Conservation (phyloP, 2,888 invertebrate species). For the Neoaliturus tenellus region DNA sequence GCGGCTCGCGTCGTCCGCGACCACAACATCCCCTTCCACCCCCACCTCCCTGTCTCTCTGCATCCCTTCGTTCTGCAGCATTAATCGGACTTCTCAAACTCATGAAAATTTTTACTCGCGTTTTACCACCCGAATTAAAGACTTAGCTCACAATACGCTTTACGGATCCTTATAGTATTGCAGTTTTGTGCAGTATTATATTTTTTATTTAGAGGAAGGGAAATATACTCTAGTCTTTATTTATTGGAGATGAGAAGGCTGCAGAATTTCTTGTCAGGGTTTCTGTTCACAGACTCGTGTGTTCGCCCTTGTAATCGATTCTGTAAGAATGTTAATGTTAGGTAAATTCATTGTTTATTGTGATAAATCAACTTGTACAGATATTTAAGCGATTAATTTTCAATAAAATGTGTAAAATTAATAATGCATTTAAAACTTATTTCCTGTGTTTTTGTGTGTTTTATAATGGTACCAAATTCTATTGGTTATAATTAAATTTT, state of each 20-base stretch:
- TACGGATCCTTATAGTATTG: slow-evolving; percentile 22
- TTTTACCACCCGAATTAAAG: slow-evolving; percentile 11
- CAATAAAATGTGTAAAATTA: slow-evolving; percentile 39
- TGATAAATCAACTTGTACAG: slow-evolving; percentile 52
- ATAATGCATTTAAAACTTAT: too few relatives aligned
- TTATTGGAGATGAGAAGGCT: slow-evolving; percentile 40
- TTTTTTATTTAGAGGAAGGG: slow-evolving; percentile 17
- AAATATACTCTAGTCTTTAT: slow-evolving; percentile 43
- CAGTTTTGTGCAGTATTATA: slow-evolving; percentile 32
- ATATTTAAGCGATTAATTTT: slow-evolving; percentile 44
- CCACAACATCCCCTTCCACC: slow-evolving; percentile 69
- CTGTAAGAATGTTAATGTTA: slow-evolving; percentile 22
- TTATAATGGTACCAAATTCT: too few relatives aligned
- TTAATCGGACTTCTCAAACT: slow-evolving; percentile 55
- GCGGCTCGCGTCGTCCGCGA: slow-evolving; percentile 85
- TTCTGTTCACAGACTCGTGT: not conserved
- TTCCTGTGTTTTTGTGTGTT: not conserved
- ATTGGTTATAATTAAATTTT: too few relatives aligned
- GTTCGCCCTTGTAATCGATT: not conserved
- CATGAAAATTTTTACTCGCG: not conserved
- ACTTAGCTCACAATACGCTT: slow-evolving; percentile 32
- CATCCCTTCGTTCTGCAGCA: slow-evolving; percentile 62
- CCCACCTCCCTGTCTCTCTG: slow-evolving; percentile 62
- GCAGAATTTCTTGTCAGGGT: slow-evolving; percentile 26
- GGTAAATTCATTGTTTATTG: slow-evolving; percentile 49